These are phyloP conservation scores for Drosophila multiciliata DNA, from an alignment of 2,888 invertebrate species.

Conservation along the genomic window DNA sequence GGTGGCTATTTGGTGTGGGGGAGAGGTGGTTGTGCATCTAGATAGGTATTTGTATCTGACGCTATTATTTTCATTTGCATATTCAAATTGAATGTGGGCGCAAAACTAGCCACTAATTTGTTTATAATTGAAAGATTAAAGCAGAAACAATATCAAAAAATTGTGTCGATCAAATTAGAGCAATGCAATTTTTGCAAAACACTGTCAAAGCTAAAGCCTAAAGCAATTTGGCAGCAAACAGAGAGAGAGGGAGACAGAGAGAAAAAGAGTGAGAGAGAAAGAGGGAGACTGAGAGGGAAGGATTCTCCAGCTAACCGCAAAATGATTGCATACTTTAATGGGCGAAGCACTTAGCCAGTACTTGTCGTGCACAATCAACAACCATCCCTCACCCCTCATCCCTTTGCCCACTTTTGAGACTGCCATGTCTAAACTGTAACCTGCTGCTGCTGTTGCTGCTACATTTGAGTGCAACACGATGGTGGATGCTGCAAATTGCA, in stretches of 20 bases:
- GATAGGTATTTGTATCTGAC: conserved; percentile 18
- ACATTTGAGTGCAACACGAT: conserved; percentile 21
- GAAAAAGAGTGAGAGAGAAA: neutral
- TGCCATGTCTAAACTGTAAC: conserved; percentile 14
- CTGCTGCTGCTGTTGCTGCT: conserved; percentile 12
- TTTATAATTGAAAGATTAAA: conserved; percentile 61
- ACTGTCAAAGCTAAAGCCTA: conserved; percentile 15
- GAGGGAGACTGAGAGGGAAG: neutral
- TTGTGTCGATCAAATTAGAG: conserved; percentile 26
- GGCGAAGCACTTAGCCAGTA: conserved; percentile 69
- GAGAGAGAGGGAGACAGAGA: conserved; percentile 15
- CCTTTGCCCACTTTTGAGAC: neutral
- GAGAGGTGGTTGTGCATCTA: neutral
- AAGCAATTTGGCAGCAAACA: conserved; percentile 20
- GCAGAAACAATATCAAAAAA: neutral
- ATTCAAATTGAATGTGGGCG: conserved; percentile 51
- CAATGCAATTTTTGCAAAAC: conserved; percentile 10
- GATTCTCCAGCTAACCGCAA: conserved; percentile 54
- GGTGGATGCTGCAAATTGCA: conserved; percentile 64
- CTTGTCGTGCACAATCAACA: conserved; percentile 25
- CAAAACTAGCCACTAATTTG: conserved; percentile 58
- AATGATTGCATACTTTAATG: conserved; percentile 80
- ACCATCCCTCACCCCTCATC: neutral
- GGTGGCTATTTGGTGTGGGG: conserved; percentile 4
- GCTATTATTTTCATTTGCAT: conserved; percentile 28